Conservation (phyloP, 2,797 vertebrate species). For the Meriones psammophilus region DNA sequence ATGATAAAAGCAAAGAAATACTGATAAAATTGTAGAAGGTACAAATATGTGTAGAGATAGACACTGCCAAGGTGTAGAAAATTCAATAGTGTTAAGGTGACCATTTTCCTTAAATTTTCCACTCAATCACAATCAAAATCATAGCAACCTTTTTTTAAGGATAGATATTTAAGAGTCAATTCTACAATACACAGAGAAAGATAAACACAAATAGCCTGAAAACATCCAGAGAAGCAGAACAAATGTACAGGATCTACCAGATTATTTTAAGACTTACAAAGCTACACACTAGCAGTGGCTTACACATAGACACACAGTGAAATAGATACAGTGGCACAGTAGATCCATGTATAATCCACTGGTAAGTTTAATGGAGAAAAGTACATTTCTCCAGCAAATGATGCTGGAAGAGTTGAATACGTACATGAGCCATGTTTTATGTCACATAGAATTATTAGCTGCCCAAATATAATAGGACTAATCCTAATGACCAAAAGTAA, state of each 20-base stretch:
- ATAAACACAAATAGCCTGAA: neutral
- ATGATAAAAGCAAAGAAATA: neutral
- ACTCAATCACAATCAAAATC: neutral
- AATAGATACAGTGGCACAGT: neutral
- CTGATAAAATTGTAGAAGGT: neutral
- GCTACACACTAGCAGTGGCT: fast-evolving
- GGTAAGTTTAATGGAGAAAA: neutral
- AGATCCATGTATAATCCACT: neutral
- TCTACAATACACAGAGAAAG: neutral
- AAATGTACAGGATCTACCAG: no score
- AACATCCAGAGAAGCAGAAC: neutral
- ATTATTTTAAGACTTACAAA: neutral
- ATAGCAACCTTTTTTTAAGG: neutral
- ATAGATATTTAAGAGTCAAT: neutral
- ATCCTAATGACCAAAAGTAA: neutral
- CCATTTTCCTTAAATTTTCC: neutral
- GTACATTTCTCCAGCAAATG: neutral
- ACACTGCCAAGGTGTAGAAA: neutral
- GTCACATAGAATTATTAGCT: neutral
- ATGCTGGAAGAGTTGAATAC: neutral
- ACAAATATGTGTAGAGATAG: neutral
- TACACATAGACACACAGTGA: neutral
- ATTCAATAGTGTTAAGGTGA: neutral
- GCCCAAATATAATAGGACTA: neutral
- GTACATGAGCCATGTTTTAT: neutral